Conservation (phyloP, 2,113 vertebrate genomes). For the Lipotes vexillifer region DNA sequence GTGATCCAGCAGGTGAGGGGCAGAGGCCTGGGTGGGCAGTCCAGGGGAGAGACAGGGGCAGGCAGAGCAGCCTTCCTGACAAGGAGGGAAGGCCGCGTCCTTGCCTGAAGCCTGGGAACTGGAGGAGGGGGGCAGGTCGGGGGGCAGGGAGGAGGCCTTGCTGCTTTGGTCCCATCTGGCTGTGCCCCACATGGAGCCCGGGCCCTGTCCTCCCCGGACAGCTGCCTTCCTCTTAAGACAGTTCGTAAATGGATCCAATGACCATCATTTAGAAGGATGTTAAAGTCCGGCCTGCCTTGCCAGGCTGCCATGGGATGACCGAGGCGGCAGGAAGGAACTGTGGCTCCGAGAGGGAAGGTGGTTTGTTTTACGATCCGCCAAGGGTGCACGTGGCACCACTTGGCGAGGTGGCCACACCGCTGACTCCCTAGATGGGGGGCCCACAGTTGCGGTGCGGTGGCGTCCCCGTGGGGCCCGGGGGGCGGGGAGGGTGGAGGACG, state of each 20-base stretch:
- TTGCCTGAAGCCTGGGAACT: neutral
- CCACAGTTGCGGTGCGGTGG: accelerated
- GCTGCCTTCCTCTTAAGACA: neutral
- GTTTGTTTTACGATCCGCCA: accelerated
- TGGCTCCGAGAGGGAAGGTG: neutral
- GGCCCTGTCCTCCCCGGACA: neutral
- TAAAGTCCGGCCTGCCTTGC: neutral
- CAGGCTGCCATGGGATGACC: accelerated
- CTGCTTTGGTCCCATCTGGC: accelerated
- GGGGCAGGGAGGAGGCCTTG: neutral
- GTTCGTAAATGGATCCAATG: accelerated
- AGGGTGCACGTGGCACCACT: neutral
- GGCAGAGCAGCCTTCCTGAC: no score
- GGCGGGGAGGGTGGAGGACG: neutral
- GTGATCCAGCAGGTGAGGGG: no score
- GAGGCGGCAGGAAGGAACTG: accelerated
- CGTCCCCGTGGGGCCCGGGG: accelerated
- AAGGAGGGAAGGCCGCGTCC: neutral
- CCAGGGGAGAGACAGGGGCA: no score
- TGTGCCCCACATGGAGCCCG: no score
- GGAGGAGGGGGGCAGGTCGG: accelerated
- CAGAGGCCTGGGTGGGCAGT: no score
- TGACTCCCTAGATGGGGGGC: accelerated
- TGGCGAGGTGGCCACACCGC: accelerated
- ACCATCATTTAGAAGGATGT: no score